Conservation (phyloP, 2,113 vertebrate genomes). For the Morone saxatilis region DNA sequence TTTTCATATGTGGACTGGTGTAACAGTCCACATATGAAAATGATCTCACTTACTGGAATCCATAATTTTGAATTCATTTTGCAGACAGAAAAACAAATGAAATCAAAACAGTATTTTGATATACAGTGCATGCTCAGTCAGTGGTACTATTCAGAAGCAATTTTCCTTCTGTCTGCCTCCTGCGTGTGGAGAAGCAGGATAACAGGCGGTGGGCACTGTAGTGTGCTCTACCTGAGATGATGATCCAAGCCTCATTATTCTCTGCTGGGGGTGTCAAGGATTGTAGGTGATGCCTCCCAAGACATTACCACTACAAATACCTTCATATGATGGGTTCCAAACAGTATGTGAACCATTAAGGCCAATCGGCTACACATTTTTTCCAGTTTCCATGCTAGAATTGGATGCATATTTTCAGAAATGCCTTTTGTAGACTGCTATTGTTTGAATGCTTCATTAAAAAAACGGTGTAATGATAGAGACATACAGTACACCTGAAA, state of each 20-base stretch:
- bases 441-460: slow-evolving; percentile 27
- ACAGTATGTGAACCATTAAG: neutral
- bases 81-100: neutral
- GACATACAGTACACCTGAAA: neutral
- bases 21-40: neutral
- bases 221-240: slow-evolving; percentile 45
- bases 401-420: slow-evolving; percentile 24
- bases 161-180: slow-evolving; percentile 21
- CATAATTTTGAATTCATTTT: slow-evolving; percentile 11
- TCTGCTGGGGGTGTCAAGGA: slow-evolving; percentile 30
- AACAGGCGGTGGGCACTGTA: slow-evolving; percentile 10
- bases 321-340: neutral
- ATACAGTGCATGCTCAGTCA: neutral
- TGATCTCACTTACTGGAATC: neutral
- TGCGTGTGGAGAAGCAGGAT: slow-evolving; percentile 32
- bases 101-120: neutral
- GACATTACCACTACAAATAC: neutral
- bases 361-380: neutral
- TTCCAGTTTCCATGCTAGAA: slow-evolving; percentile 11
- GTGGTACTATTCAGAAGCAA: slow-evolving; percentile 7
- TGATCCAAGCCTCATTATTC: slow-evolving; percentile 49
- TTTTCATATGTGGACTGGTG: too few relatives aligned
- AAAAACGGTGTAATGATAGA: slow-evolving; percentile 7
- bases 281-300: slow-evolving; percentile 14
- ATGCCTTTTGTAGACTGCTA: neutral